A percentile compares a stretch with the other conserved stretches of the same genome.
Evolutionary conservation across 2,797 vertebrate species (phyloP).

Genomic region (Knipowitschia caucasica): DNA sequence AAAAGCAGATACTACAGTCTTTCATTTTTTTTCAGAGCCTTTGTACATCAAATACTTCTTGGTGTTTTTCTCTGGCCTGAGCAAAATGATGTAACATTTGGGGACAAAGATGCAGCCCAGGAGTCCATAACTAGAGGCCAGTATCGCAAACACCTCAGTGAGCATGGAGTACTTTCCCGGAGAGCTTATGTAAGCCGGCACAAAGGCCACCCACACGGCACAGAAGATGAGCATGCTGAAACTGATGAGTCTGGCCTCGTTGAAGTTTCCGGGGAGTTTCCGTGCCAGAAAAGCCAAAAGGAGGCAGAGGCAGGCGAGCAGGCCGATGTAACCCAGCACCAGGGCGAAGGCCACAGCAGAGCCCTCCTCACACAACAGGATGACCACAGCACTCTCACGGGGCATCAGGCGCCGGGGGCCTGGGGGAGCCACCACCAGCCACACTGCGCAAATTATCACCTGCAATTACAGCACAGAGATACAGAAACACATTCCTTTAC

Average conservation of each 20-base stretch:
- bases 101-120: constrained; percentile 75
- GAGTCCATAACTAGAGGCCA: constrained; percentile 79
- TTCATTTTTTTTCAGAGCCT: constrained; percentile 38
- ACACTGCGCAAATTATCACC: constrained; percentile 73
- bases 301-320: constrained; percentile 75
- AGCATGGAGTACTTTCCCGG: constrained; percentile 78
- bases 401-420: constrained; percentile 63
- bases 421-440: constrained; percentile 71
- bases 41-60: constrained; percentile 65
- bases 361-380: constrained; percentile 75
- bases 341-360: constrained; percentile 67
- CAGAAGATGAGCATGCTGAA: constrained; percentile 83
- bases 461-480: constrained; percentile 11
- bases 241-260: constrained; percentile 79
- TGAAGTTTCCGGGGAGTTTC: constrained; percentile 78
- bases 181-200: constrained; percentile 79
- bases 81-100: constrained; percentile 73
- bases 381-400: constrained; percentile 66
- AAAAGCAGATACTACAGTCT: neutral
- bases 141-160: constrained; percentile 79
- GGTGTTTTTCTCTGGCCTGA: constrained; percentile 67
- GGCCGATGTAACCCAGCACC: constrained; percentile 77
- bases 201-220: constrained; percentile 77
- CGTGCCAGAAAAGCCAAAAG: constrained; percentile 76
- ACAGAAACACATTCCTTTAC: too few relatives aligned